Conservation (phyloP, 2,888 invertebrate genomes). For the Orthonevra nobilis region DNA sequence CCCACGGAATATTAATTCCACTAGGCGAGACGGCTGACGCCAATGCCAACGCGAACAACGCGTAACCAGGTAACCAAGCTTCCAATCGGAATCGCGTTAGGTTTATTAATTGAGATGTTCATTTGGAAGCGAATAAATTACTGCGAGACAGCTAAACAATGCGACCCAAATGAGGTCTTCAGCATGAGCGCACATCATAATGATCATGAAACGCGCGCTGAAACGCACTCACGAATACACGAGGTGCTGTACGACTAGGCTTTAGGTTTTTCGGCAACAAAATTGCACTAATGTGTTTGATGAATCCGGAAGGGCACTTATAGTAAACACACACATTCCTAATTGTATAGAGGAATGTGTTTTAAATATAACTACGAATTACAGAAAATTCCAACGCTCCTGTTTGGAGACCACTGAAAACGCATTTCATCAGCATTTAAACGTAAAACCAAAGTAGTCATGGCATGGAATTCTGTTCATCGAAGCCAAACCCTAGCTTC, state of each 20-base stretch:
- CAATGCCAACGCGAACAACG: slow-evolving; percentile 26
- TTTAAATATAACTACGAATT: slow-evolving; percentile 56
- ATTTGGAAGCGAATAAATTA: slow-evolving; percentile 64
- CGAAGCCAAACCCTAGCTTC: slow-evolving; percentile 10
- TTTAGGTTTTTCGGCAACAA: slow-evolving; percentile 40
- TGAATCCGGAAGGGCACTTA: too few relatives aligned
- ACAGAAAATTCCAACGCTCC: slow-evolving; percentile 34
- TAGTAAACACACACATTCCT: background rate
- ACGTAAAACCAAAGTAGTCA: slow-evolving; percentile 52
- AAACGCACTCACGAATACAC: slow-evolving; percentile 43
- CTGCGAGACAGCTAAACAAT: slow-evolving; percentile 39
- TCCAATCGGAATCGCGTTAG: slow-evolving; percentile 51
- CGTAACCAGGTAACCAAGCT: slow-evolving; percentile 55
- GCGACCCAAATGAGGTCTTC: slow-evolving; percentile 52
- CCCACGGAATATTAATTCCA: slow-evolving; percentile 56
- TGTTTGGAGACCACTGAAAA: background rate
- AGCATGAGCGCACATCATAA: slow-evolving; percentile 53
- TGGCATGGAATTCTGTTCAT: slow-evolving; percentile 56
- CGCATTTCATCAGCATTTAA: slow-evolving; percentile 47
- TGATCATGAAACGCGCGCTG: slow-evolving; percentile 12
- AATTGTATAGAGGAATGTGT: slow-evolving; percentile 2
- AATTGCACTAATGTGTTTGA: too few relatives aligned
- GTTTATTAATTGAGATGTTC: slow-evolving; percentile 69
- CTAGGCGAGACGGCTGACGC: slow-evolving; percentile 15
- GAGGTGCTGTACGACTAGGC: background rate